Evolutionary conservation across 2,888 invertebrate genomes (phyloP).

Genomic region (Tetragnatha montana): DNA sequence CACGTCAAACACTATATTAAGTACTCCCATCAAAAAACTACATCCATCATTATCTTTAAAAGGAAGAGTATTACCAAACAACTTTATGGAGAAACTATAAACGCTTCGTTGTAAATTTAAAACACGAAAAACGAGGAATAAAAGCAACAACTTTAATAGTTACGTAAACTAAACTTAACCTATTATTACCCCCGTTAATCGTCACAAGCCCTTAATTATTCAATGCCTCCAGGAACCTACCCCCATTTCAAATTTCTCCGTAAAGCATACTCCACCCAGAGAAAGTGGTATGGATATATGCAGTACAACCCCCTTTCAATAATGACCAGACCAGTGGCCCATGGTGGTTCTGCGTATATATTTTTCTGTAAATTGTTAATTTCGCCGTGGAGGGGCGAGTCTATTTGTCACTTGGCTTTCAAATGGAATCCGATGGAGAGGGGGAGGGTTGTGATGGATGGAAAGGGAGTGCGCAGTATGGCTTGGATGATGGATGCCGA

Average conservation of each 20-base stretch:
- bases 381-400: background rate
- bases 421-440: background rate
- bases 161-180: background rate
- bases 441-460: background rate
- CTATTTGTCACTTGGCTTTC: background rate
- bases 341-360: background rate
- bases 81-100: too few relatives aligned
- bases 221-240: background rate
- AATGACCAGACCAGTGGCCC: too few relatives aligned
- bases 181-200: background rate
- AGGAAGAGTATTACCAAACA: too few relatives aligned
- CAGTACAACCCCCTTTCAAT: too few relatives aligned
- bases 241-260: background rate
- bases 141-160: too few relatives aligned
- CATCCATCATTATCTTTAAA: too few relatives aligned
- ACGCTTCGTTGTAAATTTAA: too few relatives aligned
- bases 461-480: background rate
- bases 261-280: background rate
- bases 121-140: too few relatives aligned
- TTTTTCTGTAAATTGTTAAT: background rate
- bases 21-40: too few relatives aligned
- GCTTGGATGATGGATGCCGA: too few relatives aligned
- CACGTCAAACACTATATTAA: too few relatives aligned
- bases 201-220: background rate
- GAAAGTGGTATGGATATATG: too few relatives aligned